Base-by-base conservation (phyloP, 2,113 vertebrate genomes). In the Vireo altiloquus region DNA sequence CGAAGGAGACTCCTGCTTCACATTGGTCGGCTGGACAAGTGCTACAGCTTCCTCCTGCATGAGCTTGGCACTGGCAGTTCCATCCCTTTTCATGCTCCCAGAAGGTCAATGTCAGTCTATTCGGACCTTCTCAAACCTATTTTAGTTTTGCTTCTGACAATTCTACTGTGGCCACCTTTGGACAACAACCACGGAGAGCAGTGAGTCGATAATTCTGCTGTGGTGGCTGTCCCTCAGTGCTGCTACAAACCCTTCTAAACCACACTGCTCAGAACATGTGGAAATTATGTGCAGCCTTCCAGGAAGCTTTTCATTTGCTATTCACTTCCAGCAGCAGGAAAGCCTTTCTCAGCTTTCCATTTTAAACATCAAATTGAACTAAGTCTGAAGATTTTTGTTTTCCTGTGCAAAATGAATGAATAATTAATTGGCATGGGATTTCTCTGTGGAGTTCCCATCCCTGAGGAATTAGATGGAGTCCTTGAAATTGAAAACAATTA, bases 281-380 rank as follows among this genome's bases (percentile, higher is more conserved):
- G 37, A 87, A 87, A 89, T 33, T 13, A 79, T 22, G 8, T 33
- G 30, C 25, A 57, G 37, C 65, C 69, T 65, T 75, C 44, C 81
- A 82, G 60, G 64, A 84, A 71, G 70, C 25, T 95, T 81, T 91
- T 64, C 50, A 56, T 60, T n/a, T 33, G 30, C 15, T 87, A 18
- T 75, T 91, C 37, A 56, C 22, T 82, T 60, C 57, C 50, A 83
- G 39, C 64, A 87, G 33, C 77, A 87, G 46, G 35, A 94, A 85
- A 80, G 40, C 15, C 5, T 57, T 64, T 66, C 54, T 63, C 23
- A 80, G 18, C 15, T 80, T 86, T 74, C 50, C 39, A 19, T 92
- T 92, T 96, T 52, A 89, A 81, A 87, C 33, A 56, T 5, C 33
- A 56, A 91, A 91, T 82, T n/a, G 84, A 89, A 75, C 20, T 21